Base-by-base conservation (phyloP, 2,888 invertebrate species). In the Eremobia ochroleuca region DNA sequence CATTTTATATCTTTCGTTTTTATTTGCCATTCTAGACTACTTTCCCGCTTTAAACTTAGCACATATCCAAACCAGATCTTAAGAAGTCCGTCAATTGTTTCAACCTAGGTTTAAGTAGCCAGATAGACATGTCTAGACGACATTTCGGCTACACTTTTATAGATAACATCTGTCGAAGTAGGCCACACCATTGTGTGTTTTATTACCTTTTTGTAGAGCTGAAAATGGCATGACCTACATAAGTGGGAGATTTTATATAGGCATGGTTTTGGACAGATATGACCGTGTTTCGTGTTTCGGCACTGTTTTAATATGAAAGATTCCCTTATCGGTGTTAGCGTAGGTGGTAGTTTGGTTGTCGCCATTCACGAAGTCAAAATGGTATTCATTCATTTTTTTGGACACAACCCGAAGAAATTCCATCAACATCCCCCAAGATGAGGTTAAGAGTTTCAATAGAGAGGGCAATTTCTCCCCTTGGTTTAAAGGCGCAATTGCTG, bases 271-370 rank as follows among this genome's bases (percentile, higher is more conserved):
- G 64, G 68, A 37, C 37, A 77, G 73, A 79, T 82, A 74, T 76
- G 70, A 79, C 65, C 37, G 74, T 80, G 74, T 77, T 86, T 81
- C 75, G 65, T 67, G 76, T 75, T 85, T 87, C 74, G 79, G 86
- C 76, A 74, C 72, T 79, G 79, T 81, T 86, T 85, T 82, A 81
- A 66, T 80, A 28, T 37, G 13, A 73, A 80, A 85, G 85, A 88
- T 87, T 82, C 75, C 89, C 85, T 85, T 89, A 87, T 86, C 83
- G 81, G 89, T 87, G 85, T 86, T 80, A 66, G 82, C 83, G 83
- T 85, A 81, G 86, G 85, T 84, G 85, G 83, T 76, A 74, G 18
- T 49, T 59, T 15, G 9, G 43, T 74, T 49, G 28, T 37, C 28
- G 66, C 9, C 80, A 82, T 87, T 87, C 79, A 85, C 55, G n/a